Conservation (phyloP, 2,888 invertebrate species). For the Amorpha juglandis region DNA sequence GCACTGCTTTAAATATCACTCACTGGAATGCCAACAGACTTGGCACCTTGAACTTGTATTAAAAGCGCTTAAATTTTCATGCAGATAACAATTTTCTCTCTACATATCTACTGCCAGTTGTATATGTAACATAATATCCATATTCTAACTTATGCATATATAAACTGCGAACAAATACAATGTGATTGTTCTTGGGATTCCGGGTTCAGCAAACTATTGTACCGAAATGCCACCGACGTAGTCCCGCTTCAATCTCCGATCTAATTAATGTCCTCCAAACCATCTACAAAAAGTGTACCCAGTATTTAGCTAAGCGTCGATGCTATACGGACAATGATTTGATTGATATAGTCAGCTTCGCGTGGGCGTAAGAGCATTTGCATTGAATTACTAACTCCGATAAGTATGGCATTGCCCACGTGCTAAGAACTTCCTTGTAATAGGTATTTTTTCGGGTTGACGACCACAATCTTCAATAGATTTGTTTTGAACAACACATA, state of each 20-base stretch:
- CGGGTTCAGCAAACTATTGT: slow-evolving; percentile 72
- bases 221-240: slow-evolving; percentile 73
- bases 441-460: slow-evolving; percentile 51
- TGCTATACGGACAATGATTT: slow-evolving; percentile 61
- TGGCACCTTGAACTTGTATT: slow-evolving; percentile 55
- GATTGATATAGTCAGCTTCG: slow-evolving; percentile 71
- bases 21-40: slow-evolving; percentile 48
- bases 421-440: slow-evolving; percentile 46
- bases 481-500: slow-evolving; percentile 27
- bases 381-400: slow-evolving; percentile 77
- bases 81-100: slow-evolving; percentile 10
- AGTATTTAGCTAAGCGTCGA: slow-evolving; percentile 44
- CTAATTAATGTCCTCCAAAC: slow-evolving; percentile 70
- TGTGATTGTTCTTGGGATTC: slow-evolving; percentile 59
- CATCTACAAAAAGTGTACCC: slow-evolving; percentile 64
- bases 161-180: slow-evolving; percentile 19
- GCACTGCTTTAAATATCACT: slow-evolving; percentile 44
- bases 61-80: slow-evolving; percentile 43
- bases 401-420: slow-evolving; percentile 66
- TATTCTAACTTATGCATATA: neutral
- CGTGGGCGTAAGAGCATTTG: slow-evolving; percentile 74
- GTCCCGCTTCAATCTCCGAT: slow-evolving; percentile 63
- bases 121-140: neutral
- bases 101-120: neutral
- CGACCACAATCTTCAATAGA: slow-evolving; percentile 45